phyloP scores from a whole-genome alignment of 2,888 invertebrate genomes.

The Drosophila borborema region DNA sequence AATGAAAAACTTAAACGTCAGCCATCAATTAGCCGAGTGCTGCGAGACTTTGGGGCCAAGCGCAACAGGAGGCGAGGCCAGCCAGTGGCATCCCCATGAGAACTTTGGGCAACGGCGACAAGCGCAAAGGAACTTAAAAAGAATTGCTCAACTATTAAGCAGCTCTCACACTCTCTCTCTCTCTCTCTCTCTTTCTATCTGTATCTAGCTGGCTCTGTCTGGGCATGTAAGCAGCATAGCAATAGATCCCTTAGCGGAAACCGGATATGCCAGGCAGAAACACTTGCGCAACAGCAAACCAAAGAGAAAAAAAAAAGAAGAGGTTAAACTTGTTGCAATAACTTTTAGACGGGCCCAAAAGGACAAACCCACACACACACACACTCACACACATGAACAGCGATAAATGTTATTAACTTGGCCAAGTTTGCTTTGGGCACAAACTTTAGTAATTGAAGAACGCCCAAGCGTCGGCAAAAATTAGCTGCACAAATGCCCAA shows the following conservation, averaged over 20 bases:
- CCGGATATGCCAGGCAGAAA: constrained; percentile 48
- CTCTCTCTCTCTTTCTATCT: not conserved
- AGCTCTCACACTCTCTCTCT: constrained; percentile 6
- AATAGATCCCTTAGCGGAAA: constrained; percentile 54
- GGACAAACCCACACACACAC: constrained; percentile 23
- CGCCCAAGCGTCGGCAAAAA: constrained; percentile 48
- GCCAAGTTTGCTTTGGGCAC: constrained; percentile 48
- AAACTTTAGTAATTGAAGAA: constrained; percentile 77
- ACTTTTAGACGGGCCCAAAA: constrained; percentile 55
- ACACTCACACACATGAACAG: constrained; percentile 44
- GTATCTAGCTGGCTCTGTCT: not conserved
- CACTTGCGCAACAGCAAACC: constrained; percentile 27
- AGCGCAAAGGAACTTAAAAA: constrained; percentile 49
- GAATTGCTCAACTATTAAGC: constrained; percentile 63
- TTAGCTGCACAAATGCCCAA: constrained; percentile 59
- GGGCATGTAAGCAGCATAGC: constrained; percentile 6
- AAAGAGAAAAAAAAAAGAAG: constrained; percentile 24
- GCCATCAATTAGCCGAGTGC: constrained; percentile 35
- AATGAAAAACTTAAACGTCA: constrained; percentile 14
- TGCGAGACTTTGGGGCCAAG: constrained; percentile 6
- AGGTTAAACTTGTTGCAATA: constrained; percentile 76
- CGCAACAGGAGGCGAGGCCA: constrained; percentile 25
- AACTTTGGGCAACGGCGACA: constrained; percentile 10
- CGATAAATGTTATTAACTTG: constrained; percentile 77
- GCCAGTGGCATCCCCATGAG: constrained; percentile 31